Evolutionary conservation across 2,797 vertebrate species (phyloP).

Genomic region (Amniataba percoides): DNA sequence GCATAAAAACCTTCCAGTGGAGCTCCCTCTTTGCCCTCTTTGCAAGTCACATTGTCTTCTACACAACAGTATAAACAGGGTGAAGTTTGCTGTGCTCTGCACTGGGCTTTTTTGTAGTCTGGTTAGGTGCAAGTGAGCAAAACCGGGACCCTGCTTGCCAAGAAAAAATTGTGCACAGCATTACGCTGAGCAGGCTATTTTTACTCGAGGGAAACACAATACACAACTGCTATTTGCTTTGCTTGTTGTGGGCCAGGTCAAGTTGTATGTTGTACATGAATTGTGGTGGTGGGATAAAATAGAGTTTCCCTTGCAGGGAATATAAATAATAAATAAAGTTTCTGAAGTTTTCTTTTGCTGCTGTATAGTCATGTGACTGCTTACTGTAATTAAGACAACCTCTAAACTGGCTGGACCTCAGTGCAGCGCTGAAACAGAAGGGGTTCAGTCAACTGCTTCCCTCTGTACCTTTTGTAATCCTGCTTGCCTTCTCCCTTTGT

Average conservation of each 20-base stretch:
- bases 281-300: slow-evolving; percentile 34
- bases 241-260: slow-evolving; percentile 30
- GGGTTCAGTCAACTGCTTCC: slow-evolving; percentile 61
- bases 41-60: slow-evolving; percentile 27
- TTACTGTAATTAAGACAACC: slow-evolving; percentile 42
- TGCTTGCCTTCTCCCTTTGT: slow-evolving; percentile 65
- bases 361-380: slow-evolving; percentile 32
- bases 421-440: slow-evolving; percentile 48
- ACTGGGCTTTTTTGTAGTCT: slow-evolving; percentile 44
- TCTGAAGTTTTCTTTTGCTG: slow-evolving; percentile 41
- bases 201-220: slow-evolving; percentile 48
- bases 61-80: slow-evolving; percentile 35
- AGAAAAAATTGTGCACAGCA: slow-evolving; percentile 41
- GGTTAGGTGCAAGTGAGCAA: slow-evolving; percentile 54
- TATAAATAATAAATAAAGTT: slow-evolving; percentile 71
- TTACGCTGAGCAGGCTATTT: slow-evolving; percentile 48
- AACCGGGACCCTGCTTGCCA: slow-evolving; percentile 33
- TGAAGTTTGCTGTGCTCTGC: slow-evolving; percentile 11
- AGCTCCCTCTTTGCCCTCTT: slow-evolving; percentile 12
- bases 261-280: slow-evolving; percentile 37
- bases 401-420: slow-evolving; percentile 31
- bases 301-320: slow-evolving; percentile 37
- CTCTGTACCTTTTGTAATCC: slow-evolving; percentile 68
- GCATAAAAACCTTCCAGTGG: slow-evolving; percentile 34
- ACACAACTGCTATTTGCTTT: slow-evolving; percentile 53